Evolutionary conservation across 2,888 invertebrate species (phyloP).

Genomic region (Ophion obscuratus): DNA sequence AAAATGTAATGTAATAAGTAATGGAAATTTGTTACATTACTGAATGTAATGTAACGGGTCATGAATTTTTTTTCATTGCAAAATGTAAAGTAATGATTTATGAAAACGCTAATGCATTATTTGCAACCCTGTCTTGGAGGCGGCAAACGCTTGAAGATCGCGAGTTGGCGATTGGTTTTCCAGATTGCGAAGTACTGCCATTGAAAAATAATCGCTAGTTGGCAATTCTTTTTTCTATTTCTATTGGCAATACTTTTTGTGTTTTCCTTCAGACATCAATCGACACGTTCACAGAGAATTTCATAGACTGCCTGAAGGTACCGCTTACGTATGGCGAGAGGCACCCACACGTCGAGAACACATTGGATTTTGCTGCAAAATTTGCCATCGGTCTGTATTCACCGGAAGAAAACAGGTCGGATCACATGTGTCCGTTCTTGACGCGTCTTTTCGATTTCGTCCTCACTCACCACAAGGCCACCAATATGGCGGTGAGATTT

Average conservation of each 20-base stretch:
- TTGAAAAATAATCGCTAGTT: no score
- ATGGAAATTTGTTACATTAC: no score
- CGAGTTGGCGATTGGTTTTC: no score
- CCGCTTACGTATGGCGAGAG: constrained; percentile 86
- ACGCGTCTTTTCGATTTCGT: constrained; percentile 87
- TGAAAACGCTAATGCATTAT: no score
- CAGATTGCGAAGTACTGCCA: background rate
- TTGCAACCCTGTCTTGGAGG: no score
- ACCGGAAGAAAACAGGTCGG: constrained; percentile 79
- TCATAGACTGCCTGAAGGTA: constrained; percentile 46
- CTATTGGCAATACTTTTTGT: background rate
- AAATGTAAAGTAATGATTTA: no score
- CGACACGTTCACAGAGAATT: constrained; percentile 86
- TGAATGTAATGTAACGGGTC: no score
- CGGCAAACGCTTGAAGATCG: no score
- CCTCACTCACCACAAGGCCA: constrained; percentile 85
- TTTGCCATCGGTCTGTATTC: constrained; percentile 87
- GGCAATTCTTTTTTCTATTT: no score
- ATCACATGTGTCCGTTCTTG: constrained; percentile 85
- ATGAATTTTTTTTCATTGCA: no score
- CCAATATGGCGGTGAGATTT: constrained; percentile 87
- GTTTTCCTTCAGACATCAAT: constrained; percentile 83
- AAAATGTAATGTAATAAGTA: no score
- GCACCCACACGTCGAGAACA: constrained; percentile 88
- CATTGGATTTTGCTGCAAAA: constrained; percentile 89